Percentiles rank a stretch among this genome's conserved stretches.
These are phyloP conservation scores for Muntiacus reevesi DNA, from an alignment of 2,113 vertebrate genomes.

Conservation along the genomic window DNA sequence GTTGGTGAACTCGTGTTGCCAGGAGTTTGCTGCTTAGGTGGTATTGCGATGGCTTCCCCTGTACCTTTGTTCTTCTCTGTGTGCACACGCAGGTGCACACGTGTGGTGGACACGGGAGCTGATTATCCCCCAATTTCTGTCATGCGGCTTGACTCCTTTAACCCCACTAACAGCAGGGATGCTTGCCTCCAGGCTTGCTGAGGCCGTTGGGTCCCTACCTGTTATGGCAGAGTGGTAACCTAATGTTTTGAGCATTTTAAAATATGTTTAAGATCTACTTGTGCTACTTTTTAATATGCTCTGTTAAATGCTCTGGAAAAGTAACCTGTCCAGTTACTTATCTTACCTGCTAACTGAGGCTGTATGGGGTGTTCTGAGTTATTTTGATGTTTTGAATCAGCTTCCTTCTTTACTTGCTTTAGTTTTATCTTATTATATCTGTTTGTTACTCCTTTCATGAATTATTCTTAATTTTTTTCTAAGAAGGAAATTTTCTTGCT, in stretches of 20 bases:
- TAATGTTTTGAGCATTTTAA: neutral
- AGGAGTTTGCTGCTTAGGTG: neutral
- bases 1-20: neutral
- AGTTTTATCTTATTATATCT: neutral
- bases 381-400: neutral
- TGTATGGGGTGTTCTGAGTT: neutral
- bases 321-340: neutral
- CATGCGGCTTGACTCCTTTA: neutral
- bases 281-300: neutral
- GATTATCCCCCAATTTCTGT: neutral
- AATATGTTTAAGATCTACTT: neutral
- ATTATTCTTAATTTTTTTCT: neutral
- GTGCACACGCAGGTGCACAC: rapidly evolving
- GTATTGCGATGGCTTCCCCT: rapidly evolving
- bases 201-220: neutral
- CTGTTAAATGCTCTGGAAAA: neutral
- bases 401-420: neutral
- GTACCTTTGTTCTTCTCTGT: neutral
- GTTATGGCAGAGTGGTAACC: neutral
- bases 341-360: neutral
- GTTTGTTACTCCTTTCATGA: neutral
- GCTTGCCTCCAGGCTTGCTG: neutral
- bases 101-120: neutral
- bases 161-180: rapidly evolving
- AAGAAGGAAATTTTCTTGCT: neutral